Conservation (phyloP, 1,140 invertebrate species). For the Monomorium pharaonis region DNA sequence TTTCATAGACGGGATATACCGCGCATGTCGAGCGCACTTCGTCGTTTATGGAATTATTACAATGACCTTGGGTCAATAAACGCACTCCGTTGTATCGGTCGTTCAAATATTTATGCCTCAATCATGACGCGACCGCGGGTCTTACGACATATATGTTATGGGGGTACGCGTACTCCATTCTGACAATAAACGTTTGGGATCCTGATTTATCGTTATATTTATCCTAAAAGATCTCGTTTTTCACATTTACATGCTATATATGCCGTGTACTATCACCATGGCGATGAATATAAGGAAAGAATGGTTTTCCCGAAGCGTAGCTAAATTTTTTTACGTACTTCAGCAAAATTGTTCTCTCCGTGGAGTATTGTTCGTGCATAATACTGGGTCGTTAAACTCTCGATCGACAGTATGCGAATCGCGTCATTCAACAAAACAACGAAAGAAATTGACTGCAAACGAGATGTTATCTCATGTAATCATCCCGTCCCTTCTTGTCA, state of each 20-base stretch:
- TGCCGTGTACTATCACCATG: background rate
- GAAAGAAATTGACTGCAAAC: background rate
- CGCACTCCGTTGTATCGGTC: constrained; percentile 32
- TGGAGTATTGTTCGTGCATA: background rate
- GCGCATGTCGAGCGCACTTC: constrained; percentile 28
- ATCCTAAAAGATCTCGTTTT: background rate
- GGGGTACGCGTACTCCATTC: background rate
- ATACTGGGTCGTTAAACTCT: background rate
- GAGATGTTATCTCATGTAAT: background rate
- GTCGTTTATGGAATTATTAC: constrained; percentile 37
- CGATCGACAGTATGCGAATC: background rate
- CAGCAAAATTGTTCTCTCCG: too few species aligned
- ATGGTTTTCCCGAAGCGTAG: too few species aligned
- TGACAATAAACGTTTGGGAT: background rate
- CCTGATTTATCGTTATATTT: background rate
- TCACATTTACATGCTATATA: background rate
- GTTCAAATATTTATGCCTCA: constrained; percentile 26
- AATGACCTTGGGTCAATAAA: constrained; percentile 54
- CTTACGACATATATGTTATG: background rate
- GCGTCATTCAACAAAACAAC: background rate
- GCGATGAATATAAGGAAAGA: too few species aligned
- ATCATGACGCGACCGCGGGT: background rate
- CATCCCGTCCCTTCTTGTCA: background rate
- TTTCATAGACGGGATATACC: background rate
- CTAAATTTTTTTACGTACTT: too few species aligned